A percentile compares a stretch with the other conserved stretches of the same genome.
phyloP scores from a whole-genome alignment of 2,113 vertebrate species.

The Coreoperca whiteheadi region DNA sequence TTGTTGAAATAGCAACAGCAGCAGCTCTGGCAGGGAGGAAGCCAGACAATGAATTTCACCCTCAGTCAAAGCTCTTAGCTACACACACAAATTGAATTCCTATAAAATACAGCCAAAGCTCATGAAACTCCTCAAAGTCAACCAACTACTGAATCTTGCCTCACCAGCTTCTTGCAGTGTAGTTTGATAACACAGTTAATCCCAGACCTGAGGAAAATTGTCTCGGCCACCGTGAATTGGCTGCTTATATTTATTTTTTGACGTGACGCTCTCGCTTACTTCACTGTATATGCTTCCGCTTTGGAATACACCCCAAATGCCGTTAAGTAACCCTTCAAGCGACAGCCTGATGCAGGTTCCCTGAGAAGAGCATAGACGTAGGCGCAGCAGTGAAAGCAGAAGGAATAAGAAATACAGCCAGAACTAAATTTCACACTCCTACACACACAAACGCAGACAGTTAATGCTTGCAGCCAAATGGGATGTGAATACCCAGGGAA shows the following conservation, averaged over 20 bases:
- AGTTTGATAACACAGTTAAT: conserved; percentile 21
- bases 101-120: conserved; percentile 19
- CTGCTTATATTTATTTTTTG: background rate
- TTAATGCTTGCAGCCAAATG: conserved; percentile 14
- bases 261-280: background rate
- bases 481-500: conserved; percentile 8
- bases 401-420: conserved; percentile 38
- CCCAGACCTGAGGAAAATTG: conserved; percentile 3
- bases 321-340: conserved; percentile 17
- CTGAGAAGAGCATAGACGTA: conserved; percentile 2
- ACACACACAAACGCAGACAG: conserved; percentile 29
- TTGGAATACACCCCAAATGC: background rate
- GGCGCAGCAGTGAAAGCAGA: conserved; percentile 21
- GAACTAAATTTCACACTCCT: conserved; percentile 26
- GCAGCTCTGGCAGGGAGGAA: conserved; percentile 34
- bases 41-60: conserved; percentile 51
- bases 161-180: conserved; percentile 9
- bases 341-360: background rate
- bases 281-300: background rate
- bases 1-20: conserved; percentile 34
- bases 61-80: conserved; percentile 44
- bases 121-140: conserved; percentile 36
- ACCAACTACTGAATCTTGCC: background rate
- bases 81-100: conserved; percentile 29
- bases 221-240: background rate